A percentile compares a stretch with the other conserved stretches of the same genome.
Evolutionary conservation across 2,797 vertebrate species (phyloP).

Genomic region (Melanotaenia maccullochi): DNA sequence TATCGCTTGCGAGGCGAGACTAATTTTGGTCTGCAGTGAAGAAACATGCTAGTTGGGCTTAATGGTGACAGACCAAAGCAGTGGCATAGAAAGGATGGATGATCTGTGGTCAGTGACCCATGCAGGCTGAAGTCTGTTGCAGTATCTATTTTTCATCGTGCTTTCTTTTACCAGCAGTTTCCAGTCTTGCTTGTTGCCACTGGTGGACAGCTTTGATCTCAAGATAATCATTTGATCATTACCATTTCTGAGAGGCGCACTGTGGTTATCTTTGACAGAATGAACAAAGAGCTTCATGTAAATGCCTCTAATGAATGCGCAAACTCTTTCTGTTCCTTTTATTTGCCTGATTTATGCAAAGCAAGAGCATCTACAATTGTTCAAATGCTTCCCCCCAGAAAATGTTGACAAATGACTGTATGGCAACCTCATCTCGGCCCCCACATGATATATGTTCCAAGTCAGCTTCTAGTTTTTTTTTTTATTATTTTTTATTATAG

Average conservation of each 20-base stretch:
- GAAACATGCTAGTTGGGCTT: constrained; percentile 45
- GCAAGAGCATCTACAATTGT: constrained; percentile 35
- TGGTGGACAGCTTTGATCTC: constrained; percentile 61
- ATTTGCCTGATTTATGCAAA: constrained; percentile 50
- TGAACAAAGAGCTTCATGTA: constrained; percentile 63
- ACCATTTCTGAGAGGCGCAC: constrained; percentile 47
- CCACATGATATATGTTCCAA: constrained; percentile 10
- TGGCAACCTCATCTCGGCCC: neutral
- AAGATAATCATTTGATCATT: constrained; percentile 67
- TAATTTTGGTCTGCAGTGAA: constrained; percentile 32
- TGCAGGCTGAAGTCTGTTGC: constrained; percentile 34
- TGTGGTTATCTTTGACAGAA: constrained; percentile 53
- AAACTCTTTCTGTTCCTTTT: constrained; percentile 23
- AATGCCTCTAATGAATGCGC: constrained; percentile 65
- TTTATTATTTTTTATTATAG: too few relatives aligned
- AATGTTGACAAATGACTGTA: constrained; percentile 31
- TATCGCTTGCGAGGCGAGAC: constrained; percentile 1
- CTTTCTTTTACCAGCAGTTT: constrained; percentile 33
- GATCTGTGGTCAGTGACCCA: constrained; percentile 43
- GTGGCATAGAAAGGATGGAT: constrained; percentile 43
- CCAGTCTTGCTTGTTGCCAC: constrained; percentile 23
- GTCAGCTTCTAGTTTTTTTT: neutral
- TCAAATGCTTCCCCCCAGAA: constrained; percentile 26
- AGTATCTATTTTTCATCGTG: constrained; percentile 25
- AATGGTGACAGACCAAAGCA: constrained; percentile 39